Evolutionary conservation across 2,888 invertebrate species (phyloP), one percentile per base, ranked within the genome.

Genomic region (Phragmatobia fuliginosa): DNA sequence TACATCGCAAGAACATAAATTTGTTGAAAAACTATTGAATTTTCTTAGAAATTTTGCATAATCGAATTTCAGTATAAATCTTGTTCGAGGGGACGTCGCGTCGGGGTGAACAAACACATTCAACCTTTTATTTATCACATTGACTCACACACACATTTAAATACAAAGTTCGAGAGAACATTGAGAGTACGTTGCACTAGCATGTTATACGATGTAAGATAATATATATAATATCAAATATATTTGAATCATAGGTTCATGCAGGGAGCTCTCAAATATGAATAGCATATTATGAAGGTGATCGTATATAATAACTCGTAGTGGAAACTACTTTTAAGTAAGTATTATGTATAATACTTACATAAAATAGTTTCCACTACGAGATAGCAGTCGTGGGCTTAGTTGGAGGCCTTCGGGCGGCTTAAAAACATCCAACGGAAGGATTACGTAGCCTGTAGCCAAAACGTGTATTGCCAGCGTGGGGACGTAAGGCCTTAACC

Each of bases 31-130:
- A 62, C 61, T 52, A 52, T 68, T 62, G 56, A 68, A 65, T 28
- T 65, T 65, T 52, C n/a, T 11, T n/a, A 62, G 25, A 38, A 59
- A 52, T 66, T 68, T 68, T 72, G 41, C 68, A 66, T 75, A 60
- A 65, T 65, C 62, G 63, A 73, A 66, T 68, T 70, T 72, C 70
- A 63, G 62, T 67, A 72, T 56, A 56, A 67, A 70, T 63, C 21
- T 68, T 28, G 70, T 60, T 56, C 71, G 65, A 68, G 61, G 62
- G 58, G 66, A 73, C 73, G 66, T 71, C 16, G 28, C 56, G 56
- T 56, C 7, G 73, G 70, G 80, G 77, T 79, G 66, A 76, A 77
- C 70, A 67, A 73, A 72, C 74, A 62, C 75, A 82, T 73, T 77
- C 67, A 75, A 75, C 56, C 71, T 65, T 62, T 63, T 74, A 75